phyloP scores from a whole-genome alignment of 2,113 vertebrate genomes.

The Halichoerus grypus region DNA sequence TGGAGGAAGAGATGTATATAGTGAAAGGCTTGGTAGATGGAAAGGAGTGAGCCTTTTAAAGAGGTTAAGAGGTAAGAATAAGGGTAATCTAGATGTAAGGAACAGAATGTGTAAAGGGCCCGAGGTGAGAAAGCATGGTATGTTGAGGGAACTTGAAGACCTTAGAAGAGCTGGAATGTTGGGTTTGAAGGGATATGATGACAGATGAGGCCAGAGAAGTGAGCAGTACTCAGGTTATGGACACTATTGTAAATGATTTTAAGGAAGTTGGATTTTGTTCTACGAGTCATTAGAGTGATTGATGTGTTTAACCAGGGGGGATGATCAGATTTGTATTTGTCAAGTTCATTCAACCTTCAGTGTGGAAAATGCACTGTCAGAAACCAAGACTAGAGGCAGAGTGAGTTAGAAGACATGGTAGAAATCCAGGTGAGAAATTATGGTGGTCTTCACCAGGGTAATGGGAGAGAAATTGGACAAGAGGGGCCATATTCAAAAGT shows the following conservation, averaged over 20 bases:
- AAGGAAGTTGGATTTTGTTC: neutral
- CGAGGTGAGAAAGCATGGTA: neutral
- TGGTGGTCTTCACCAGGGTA: neutral
- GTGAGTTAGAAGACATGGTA: neutral
- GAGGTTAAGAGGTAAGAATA: neutral
- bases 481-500: neutral
- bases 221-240: neutral
- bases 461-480: too few species aligned
- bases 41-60: neutral
- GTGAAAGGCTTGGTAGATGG: neutral
- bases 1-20: neutral
- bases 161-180: neutral
- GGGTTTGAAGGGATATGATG: neutral
- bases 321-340: slow-evolving; percentile 10
- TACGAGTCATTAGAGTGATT: neutral
- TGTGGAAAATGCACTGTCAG: neutral
- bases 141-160: neutral
- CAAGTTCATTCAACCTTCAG: neutral
- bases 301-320: neutral
- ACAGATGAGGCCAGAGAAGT: neutral
- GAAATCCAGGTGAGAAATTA: neutral
- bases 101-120: neutral
- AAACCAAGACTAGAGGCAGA: neutral
- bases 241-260: neutral
- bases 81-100: neutral